Base-by-base conservation (phyloP, 2,113 vertebrate species). In the Paradoxurus hermaphroditus region DNA sequence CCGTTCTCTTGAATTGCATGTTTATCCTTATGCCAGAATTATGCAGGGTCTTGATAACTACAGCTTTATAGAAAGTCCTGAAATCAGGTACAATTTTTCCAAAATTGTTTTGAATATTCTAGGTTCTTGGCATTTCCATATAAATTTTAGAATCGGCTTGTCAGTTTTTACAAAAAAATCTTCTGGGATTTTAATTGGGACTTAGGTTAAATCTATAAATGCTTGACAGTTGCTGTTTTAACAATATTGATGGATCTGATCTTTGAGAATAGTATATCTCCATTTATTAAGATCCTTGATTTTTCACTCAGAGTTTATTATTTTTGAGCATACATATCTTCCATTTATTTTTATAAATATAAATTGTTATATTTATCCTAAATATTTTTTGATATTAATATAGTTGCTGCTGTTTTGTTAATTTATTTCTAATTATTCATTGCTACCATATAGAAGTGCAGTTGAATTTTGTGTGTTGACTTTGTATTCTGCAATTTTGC, bases 21-120 rank as follows among this genome's bases (percentile, higher is more conserved):
- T 93, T 89, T 81, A 62, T 73, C 63, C 0, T 84, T 44, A 29
- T 62, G 63, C 39, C 39, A 91, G 34, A 73, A 81, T 81, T 68
- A 36, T n/a, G n/a, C 19, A 59, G 4, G 90, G 39, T 85, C 34
- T 62, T 77, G n/a, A 65, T 91, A 77, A 70, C 46, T 59, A 21
- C 77, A 79, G n/a, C 44, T 91, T 87, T 83, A 77, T 87, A 41
- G 36, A 79, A 92, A 84, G 39, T 88, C n/a, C 73, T 95, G 39
- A 75, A 77, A 91, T 49, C 29, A 62, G 39, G n/a, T 53, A 53
- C 23, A n/a, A n/a, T 46, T 91, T 77, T 11, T 91, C 39, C 49
- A 93, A 44, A 93, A 82, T 86, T 77, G 59, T 46, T 95, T 95
- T 73, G 82, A 78, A 23, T 78, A 14, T 90, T 93, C 39, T 92